Evolutionary conservation across 1,140 invertebrate species (phyloP), one percentile per base, ranked within the genome.

Genomic region (Diorhabda sublineata): DNA sequence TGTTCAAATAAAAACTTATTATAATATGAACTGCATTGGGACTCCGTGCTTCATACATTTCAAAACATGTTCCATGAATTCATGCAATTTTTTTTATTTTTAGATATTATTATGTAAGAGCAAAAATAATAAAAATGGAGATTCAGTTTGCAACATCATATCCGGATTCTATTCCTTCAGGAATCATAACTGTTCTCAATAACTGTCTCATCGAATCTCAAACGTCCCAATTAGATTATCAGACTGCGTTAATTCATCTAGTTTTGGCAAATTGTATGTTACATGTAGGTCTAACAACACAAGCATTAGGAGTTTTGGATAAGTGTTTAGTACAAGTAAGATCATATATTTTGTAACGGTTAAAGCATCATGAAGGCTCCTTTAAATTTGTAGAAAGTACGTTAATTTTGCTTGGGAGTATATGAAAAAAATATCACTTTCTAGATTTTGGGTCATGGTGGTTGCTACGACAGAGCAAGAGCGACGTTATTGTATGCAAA

Each of bases 401-500:
- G 0, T 2, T 52, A 3, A 3, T 8, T 52, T 52, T 3, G 47
- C 47, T 52, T 8, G n/a, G 6, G 6, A 3, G 61, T 85, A 59
- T 45, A 86, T 94, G 73, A 84, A 52, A 52, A 3, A 26, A 26
- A 26, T n/a, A 3, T 52, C 89, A 0, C 83, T 52, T 52, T 52
- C 47, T 52, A 86, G 58, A 87, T 95, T 58, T 85, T 94, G 73
- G 88, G 91, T 9, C 90, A 95, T 75, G 92, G 92, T 2, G 90
- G 89, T n/a, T 82, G 87, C n/a, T 93, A 88, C 73, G 92, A 95
- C 77, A 86, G 89, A 70, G 92, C 88, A 2, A 87, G 90, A 81
- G 88, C 84, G 3, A 80, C 87, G 67, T 76, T 89, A 61, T 74
- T 89, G 3, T 88, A 89, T 69, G 87, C 88, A 1, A 90, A 91